These are phyloP conservation scores for Lasioglossum villosulum DNA, from an alignment of 2,888 invertebrate species.

Conservation along the genomic window DNA sequence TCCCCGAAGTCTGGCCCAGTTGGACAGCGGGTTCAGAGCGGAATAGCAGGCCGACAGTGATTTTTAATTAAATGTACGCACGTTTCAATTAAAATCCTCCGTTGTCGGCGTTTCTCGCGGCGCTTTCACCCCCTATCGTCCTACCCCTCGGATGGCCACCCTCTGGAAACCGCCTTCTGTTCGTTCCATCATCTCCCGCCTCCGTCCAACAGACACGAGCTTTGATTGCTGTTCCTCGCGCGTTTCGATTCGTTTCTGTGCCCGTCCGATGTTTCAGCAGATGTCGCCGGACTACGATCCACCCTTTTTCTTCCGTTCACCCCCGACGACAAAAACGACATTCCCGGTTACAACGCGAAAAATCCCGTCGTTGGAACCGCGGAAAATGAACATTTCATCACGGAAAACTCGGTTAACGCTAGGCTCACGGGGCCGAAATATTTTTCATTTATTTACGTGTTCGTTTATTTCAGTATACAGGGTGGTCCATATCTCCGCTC, in stretches of 20 bases:
- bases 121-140: slow-evolving; percentile 17
- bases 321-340: background rate
- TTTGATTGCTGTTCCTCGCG: slow-evolving; percentile 39
- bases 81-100: slow-evolving; percentile 71
- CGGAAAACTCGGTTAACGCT: background rate
- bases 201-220: slow-evolving; percentile 32
- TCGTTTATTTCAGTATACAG: too few relatives aligned
- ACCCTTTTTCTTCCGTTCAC: background rate
- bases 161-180: background rate
- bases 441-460: too few relatives aligned
- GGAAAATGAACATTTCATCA: slow-evolving; percentile 49
- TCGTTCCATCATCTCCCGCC: slow-evolving; percentile 37
- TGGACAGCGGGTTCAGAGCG: slow-evolving; percentile 41
- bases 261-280: slow-evolving; percentile 62
- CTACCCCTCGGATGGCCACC: background rate
- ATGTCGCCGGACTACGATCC: slow-evolving; percentile 53
- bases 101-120: slow-evolving; percentile 47
- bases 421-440: too few relatives aligned
- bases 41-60: slow-evolving; percentile 60
- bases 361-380: background rate
- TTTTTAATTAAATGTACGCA: slow-evolving; percentile 71
- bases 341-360: slow-evolving; percentile 6
- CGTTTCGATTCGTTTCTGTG: slow-evolving; percentile 26
- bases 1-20: slow-evolving; percentile 21
- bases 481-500: too few relatives aligned